These are phyloP conservation scores for Zaprionus nigranus DNA, from an alignment of 1,140 invertebrate genomes.

Conservation along the genomic window DNA sequence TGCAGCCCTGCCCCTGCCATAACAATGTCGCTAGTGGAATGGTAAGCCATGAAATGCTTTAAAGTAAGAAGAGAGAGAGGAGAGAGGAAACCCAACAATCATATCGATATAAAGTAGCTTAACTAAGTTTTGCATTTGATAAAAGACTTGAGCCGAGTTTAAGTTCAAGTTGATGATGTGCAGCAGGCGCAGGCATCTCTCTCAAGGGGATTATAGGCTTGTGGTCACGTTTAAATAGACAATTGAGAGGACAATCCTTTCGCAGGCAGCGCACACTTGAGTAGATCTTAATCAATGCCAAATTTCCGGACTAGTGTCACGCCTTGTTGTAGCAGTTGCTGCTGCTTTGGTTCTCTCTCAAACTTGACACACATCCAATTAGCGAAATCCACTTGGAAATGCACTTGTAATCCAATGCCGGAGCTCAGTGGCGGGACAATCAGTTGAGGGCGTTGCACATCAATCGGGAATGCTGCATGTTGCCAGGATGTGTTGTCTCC, in stretches of 20 bases:
- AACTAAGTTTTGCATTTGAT: too few relatives aligned
- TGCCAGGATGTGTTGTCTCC: slow-evolving; percentile 17
- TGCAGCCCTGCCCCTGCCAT: too few relatives aligned
- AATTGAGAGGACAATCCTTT: slow-evolving; percentile 23
- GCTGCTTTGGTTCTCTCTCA: slow-evolving; percentile 20
- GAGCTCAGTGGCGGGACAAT: slow-evolving; percentile 14
- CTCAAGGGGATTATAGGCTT: slow-evolving; percentile 4
- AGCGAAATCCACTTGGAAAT: slow-evolving; percentile 50
- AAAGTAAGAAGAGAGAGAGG: neutral
- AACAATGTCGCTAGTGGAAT: neutral
- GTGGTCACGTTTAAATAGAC: slow-evolving; percentile 23
- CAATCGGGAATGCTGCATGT: slow-evolving; percentile 23
- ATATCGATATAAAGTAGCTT: neutral
- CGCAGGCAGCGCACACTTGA: slow-evolving; percentile 12
- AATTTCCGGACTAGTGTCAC: slow-evolving; percentile 41
- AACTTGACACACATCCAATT: slow-evolving; percentile 56
- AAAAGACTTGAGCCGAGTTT: too few relatives aligned
- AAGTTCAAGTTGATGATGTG: too few relatives aligned
- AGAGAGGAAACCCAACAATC: neutral
- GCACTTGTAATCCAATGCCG: slow-evolving; percentile 42
- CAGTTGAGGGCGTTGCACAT: slow-evolving; percentile 29
- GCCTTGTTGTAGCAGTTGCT: slow-evolving; percentile 3
- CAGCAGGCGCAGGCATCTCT: neutral
- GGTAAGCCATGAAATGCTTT: neutral
- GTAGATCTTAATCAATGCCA: slow-evolving; percentile 40